Percentiles rank a stretch among this genome's conserved stretches.
phyloP scores from a whole-genome alignment of 2,797 vertebrate genomes.

The Falco rusticolus region DNA sequence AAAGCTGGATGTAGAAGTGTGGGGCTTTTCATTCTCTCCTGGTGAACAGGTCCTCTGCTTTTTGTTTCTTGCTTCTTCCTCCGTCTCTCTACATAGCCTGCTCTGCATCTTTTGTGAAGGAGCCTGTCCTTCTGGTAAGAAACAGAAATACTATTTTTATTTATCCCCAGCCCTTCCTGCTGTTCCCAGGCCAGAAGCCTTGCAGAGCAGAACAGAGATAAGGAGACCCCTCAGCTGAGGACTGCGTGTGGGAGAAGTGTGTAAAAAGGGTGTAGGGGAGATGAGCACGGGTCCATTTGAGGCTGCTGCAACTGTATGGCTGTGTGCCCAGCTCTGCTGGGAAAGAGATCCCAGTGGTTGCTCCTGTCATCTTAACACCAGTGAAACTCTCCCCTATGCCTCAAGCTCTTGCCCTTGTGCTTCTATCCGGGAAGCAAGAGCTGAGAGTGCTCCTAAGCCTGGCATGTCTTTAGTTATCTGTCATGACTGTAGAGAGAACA shows the following conservation, averaged over 20 bases:
- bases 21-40: neutral
- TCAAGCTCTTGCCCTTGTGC: neutral
- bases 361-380: neutral
- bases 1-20: neutral
- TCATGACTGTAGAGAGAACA: too few relatives aligned
- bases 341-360: neutral
- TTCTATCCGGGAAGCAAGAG: neutral
- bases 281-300: fast-evolving
- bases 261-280: neutral
- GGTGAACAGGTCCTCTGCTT: neutral
- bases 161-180: neutral
- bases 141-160: too few relatives aligned
- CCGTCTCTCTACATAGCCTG: neutral
- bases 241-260: fast-evolving
- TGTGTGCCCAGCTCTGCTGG: neutral
- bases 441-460: neutral
- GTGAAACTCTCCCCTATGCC: neutral
- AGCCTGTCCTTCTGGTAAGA: neutral
- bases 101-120: neutral
- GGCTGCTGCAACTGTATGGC: neutral
- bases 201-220: neutral
- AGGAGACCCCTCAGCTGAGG: neutral
- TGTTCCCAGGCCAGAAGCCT: neutral
- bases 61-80: neutral
- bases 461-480: neutral